Base-by-base conservation (phyloP, 2,888 invertebrate species). In the Drosophila robusta region DNA sequence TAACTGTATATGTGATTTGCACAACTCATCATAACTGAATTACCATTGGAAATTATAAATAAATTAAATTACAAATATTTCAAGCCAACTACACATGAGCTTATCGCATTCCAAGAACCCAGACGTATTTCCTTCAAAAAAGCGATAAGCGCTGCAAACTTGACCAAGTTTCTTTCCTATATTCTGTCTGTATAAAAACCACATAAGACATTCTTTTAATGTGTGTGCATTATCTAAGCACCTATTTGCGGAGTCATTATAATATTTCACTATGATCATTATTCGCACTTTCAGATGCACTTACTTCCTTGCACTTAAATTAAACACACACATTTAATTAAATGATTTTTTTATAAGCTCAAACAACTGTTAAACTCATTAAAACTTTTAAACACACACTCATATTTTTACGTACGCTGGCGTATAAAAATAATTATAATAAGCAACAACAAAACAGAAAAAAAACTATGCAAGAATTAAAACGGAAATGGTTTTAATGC, bases 401-500 rank as follows among this genome's bases (percentile, higher is more conserved):
- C 54, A 44, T 11, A 32, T 7, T 22, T 24, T 14, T 32, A 18
- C 22, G 46, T 49, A 51, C 46, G 55, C 24, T 41, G 6, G 22
- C 38, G 22, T 50, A 70, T 61, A 16, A 36, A 44, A 44, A 45
- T 46, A 57, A 57, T 56, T 51, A 58, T 42, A 52, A 44, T 56
- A 58, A 34, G 47, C 42, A 52, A 42, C 38, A 64, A 51, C 26
- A 65, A 51, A 4, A 34, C 42, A 36, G 47, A 34, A 41, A 56
- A 26, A 49, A 47, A 42, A 26, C 44, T 32, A 54, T 36, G 39
- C 57, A 42, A 74, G 84, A 83, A 72, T 67, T 51, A 61, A 82
- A 82, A 83, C 81, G 81, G 81, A 82, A 82, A 80, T 68, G 51
- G 49, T 68, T 70, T 80, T 60, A 74, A 62, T 86, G 63, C 63